Base-by-base conservation (phyloP, 2,113 vertebrate species). In the Crotophaga sulcirostris region DNA sequence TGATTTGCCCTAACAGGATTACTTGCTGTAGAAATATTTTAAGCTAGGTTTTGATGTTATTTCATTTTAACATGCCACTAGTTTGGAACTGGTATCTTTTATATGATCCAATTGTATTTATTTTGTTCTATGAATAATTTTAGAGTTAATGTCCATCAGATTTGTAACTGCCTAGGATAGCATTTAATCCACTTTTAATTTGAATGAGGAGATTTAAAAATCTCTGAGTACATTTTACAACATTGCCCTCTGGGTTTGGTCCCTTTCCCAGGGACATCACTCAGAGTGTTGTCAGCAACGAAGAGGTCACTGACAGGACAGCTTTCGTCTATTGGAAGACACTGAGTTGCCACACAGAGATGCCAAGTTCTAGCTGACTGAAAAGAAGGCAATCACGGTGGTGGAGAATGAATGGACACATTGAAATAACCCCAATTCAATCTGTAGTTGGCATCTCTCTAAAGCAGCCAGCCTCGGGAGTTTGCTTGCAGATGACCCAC, bases 111-210 rank as follows among this genome's bases (percentile, higher is more conserved):
- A 89, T 72, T 25, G 21, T 92, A 87, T 89, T 94, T 97, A 94
- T 96, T 97, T 96, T 93, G 49, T 64, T 96, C 76, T 68, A 11
- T 40, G 52, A 86, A 72, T 69, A 68, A 52, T 44, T 18, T 44
- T 72, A 49, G 68, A 74, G 86, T 93, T 92, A 84, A 87, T 87
- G 92, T 54, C 69, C 52, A 54, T 87, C 64, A 96, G 96, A 96
- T 94, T 96, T 94, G 64, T 81, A 93, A 93, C 96, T 82, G 66
- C 74, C 52, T 33, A 83, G 94, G 93, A 88, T 91, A 94, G 90
- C 86, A 85, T 63, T 97, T 97, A 96, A 97, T 97, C 96, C 95
- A 87, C 87, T 95, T 96, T 97, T 97, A 90, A 96, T 95, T 96
- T 92, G 78, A 94, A 92, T 91, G 92, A 97, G 87, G 89, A 78